Evolutionary conservation across 1,140 invertebrate genomes (phyloP), one percentile per base, ranked within the genome.

Genomic region (Bursaphelenchus mucronatus): DNA sequence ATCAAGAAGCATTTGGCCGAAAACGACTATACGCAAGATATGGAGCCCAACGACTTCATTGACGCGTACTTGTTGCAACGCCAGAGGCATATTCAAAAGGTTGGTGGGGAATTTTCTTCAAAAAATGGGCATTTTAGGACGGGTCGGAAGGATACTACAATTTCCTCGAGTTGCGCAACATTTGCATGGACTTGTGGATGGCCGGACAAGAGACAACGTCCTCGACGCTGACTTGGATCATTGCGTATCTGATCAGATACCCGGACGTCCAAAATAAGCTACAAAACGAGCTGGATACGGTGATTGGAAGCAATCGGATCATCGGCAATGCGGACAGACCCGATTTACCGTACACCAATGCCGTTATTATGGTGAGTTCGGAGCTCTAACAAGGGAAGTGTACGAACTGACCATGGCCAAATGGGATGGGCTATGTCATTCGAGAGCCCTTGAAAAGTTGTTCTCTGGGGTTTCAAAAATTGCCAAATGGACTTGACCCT

Each of bases 141-240:
- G 58, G 17, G 0, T 7, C 6, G n/a, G 5, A 63, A 0, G 41
- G 9, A 3, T 9, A 17, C 49, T 63, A n/a, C 61, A 63, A 41
- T 15, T 17, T 30, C 21, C 39, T 8, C 8, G 8, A 63, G 13
- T n/a, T 64, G 3, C n/a, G 44, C 5, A 51, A 40, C 19, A 30
- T 62, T 41, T 11, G 41, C 10, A 61, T 66, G 8, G 63, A 64
- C 41, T 39, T 61, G 21, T 64, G 49, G 43, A 17, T 63, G 10
- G 63, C 55, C 40, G 55, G 55, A 40, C 63, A 64, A 15, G 64
- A 66, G 46, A 66, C 64, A 17, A 66, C 64, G 0, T 43, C 64
- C 11, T 10, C 41, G 13, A 66, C 64, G 0, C 15, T 67, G 4
- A 50, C 63, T 0, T 66, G 64, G 64, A 13, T 41, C 30, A 39